phyloP scores from a whole-genome alignment of 2,888 invertebrate genomes.

The Lysandra bellargus region DNA sequence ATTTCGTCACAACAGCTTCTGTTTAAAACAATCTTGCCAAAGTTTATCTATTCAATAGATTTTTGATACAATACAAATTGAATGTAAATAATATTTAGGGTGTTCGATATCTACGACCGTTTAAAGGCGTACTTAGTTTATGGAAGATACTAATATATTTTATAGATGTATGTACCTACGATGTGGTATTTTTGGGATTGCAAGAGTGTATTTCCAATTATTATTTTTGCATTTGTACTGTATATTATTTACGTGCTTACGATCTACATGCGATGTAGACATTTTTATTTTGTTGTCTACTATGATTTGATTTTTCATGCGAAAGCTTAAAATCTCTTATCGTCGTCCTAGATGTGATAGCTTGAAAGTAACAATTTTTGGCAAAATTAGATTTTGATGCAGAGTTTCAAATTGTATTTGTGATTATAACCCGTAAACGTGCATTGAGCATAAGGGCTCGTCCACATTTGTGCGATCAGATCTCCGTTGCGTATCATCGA shows the following conservation, averaged over 20 bases:
- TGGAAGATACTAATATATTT: slow-evolving; percentile 5
- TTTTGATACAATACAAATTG: slow-evolving; percentile 38
- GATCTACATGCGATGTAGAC: background rate
- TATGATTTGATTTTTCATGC: background rate
- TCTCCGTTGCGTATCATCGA: too few relatives aligned
- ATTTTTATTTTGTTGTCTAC: background rate
- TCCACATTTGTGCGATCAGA: too few relatives aligned
- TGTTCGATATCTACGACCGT: slow-evolving; percentile 36
- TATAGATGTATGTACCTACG: background rate
- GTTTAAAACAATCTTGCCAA: slow-evolving; percentile 60
- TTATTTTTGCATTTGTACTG: background rate
- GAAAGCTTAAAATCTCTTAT: slow-evolving; percentile 1
- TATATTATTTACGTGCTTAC: background rate
- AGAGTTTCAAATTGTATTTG: too few relatives aligned
- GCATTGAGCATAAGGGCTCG: too few relatives aligned
- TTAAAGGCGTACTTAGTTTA: background rate
- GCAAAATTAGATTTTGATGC: too few relatives aligned
- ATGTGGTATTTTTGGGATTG: background rate
- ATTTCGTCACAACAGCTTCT: slow-evolving; percentile 49
- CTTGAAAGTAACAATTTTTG: too few relatives aligned
- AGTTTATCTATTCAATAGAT: slow-evolving; percentile 45
- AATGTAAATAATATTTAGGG: slow-evolving; percentile 33
- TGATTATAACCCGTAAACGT: too few relatives aligned
- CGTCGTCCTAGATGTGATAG: too few relatives aligned
- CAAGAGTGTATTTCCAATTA: background rate